A percentile compares a stretch with the other conserved stretches of the same genome.
Evolutionary conservation across 2,888 invertebrate genomes (phyloP).

Genomic region (Charanyca ferruginea): DNA sequence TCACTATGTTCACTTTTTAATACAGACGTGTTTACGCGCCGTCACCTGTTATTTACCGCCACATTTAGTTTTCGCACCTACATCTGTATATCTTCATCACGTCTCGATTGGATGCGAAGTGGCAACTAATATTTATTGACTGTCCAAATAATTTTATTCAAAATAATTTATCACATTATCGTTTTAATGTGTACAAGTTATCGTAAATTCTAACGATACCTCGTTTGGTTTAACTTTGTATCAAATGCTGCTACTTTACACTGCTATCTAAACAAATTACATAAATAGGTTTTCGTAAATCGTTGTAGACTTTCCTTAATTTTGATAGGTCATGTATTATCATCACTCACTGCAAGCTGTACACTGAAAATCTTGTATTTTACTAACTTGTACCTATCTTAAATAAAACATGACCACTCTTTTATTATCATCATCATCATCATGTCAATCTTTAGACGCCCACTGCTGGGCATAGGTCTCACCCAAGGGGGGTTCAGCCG

Average conservation of each 20-base stretch:
- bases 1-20: conserved; percentile 76
- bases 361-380: neutral
- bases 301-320: neutral
- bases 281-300: neutral
- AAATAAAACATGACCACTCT: no score
- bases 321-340: neutral
- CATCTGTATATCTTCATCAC: conserved; percentile 74
- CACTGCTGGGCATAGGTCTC: no score
- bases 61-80: conserved; percentile 71
- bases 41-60: conserved; percentile 77
- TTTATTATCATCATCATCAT: no score
- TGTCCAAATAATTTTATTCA: conserved; percentile 70
- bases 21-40: conserved; percentile 66
- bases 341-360: neutral
- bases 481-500: no score
- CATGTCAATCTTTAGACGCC: no score
- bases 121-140: conserved; percentile 66
- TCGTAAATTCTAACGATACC: conserved; percentile 42
- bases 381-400: no score
- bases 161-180: conserved; percentile 66
- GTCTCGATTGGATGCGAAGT: conserved; percentile 43
- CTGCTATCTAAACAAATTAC: neutral
- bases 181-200: conserved; percentile 40
- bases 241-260: conserved; percentile 5
- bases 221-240: conserved; percentile 9